Evolutionary conservation across 2,113 vertebrate species (phyloP), one percentile per base, ranked within the genome.

Genomic region (Rhinopomastus cyanomelas): DNA sequence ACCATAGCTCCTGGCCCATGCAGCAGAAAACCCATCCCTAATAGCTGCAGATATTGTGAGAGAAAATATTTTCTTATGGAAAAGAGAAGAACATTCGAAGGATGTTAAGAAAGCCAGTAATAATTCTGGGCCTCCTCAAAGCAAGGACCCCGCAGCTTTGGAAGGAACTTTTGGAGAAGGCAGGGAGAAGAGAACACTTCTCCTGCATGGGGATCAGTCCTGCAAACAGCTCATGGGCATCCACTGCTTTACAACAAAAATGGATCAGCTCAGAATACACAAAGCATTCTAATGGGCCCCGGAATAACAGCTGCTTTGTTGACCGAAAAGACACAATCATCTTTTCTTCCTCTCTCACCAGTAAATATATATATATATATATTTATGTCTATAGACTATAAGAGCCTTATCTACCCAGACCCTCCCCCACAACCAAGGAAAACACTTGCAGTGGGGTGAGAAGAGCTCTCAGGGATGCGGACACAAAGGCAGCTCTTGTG

Each of bases 21-120:
- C 74, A 73, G 66, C 81, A 91, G 76, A 95, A 91, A 92, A 79
- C 67, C 81, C 68, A 81, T 94, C 81, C 85, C 53, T 62, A 81
- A 86, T 76, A 79, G 68, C 92, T 85, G 83, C 37, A 64, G 71
- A 57, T 96, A 94, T 93, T 96, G 78, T 93, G 74, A 92, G 37
- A 94, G 81, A 94, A 95, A 96, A 95, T 95, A 95, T 95, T 87
- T 93, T 95, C 92, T 87, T 95, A 92, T 82, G 91, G 72, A 75
- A 93, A 91, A 89, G 91, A 86, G 93, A 87, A 86, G 92, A 96
- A 87, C 91, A 84, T 79, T 84, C 72, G 68, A 88, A 93, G 91
- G 93, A 95, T 95, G 92, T 78, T 95, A 68, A 89, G 85, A 87
- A 91, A 94, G 92, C 94, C 91, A 94, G 91, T 56, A 95, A 91